Evolutionary conservation across 2,888 invertebrate genomes (phyloP).

Genomic region (Brachyopa scutellaris): DNA sequence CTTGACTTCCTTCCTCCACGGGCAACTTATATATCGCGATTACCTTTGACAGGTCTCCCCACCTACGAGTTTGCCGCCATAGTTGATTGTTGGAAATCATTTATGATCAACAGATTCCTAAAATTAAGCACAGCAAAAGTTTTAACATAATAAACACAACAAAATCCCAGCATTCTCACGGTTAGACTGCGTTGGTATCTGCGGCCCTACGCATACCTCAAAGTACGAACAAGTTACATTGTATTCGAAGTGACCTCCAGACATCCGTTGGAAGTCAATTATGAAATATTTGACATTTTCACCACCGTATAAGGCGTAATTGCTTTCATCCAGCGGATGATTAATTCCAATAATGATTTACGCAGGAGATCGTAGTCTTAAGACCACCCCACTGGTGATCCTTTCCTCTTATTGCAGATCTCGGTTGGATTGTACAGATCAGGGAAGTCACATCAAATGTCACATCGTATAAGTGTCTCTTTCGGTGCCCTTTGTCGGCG

Average conservation of each 20-base stretch:
- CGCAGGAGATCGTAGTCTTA: not conserved
- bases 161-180: no score
- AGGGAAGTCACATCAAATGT: conserved; percentile 67
- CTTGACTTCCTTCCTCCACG: no score
- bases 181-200: no score
- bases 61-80: no score
- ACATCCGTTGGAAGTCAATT: conserved; percentile 45
- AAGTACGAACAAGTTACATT: no score
- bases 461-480: conserved; percentile 59
- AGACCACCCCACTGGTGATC: conserved; percentile 54
- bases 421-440: conserved; percentile 37
- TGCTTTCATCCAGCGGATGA: not conserved
- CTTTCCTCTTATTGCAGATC: not conserved
- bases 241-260: not conserved
- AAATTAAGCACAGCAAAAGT: no score
- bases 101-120: no score
- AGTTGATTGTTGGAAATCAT: no score
- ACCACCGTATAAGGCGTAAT: conserved; percentile 8
- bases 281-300: conserved; percentile 46
- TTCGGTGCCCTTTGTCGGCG: conserved; percentile 61
- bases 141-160: no score
- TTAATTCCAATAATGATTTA: conserved; percentile 38
- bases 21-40: no score
- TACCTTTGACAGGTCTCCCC: no score
- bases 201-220: no score